Evolutionary conservation across 2,888 invertebrate species (phyloP).

Genomic region (Cheilosia urbana): DNA sequence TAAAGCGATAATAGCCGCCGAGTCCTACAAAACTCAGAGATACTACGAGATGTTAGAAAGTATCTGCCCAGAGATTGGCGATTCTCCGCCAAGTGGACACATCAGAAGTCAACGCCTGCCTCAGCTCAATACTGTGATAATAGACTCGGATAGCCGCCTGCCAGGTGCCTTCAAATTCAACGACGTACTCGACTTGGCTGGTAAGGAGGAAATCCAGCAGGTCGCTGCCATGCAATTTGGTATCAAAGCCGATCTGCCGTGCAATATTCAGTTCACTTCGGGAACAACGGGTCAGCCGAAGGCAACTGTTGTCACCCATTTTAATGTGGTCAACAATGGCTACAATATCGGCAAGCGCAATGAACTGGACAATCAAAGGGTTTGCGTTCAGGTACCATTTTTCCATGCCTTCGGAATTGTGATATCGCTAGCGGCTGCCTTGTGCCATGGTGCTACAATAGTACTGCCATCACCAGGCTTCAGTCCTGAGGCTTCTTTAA

Average conservation of each 20-base stretch:
- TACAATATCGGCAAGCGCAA: conserved; percentile 85
- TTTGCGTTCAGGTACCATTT: conserved; percentile 87
- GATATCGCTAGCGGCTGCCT: conserved; percentile 85
- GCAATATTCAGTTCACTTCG: conserved; percentile 91
- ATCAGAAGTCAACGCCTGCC: conserved; percentile 83
- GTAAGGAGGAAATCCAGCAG: conserved; percentile 70
- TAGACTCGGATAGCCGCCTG: conserved; percentile 84
- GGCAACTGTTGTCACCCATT: conserved; percentile 88
- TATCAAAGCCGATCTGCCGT: conserved; percentile 87
- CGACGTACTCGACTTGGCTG: conserved; percentile 80
- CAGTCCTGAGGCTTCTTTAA: conserved; percentile 86
- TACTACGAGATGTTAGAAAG: conserved; percentile 87
- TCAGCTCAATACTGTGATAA: conserved; percentile 85
- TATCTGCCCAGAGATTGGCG: conserved; percentile 85
- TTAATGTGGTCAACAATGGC: conserved; percentile 89
- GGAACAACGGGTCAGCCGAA: conserved; percentile 90
- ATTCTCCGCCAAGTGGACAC: conserved; percentile 82
- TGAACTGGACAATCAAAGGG: conserved; percentile 82
- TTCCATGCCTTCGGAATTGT: conserved; percentile 92
- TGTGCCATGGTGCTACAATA: conserved; percentile 86
- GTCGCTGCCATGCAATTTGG: conserved; percentile 82
- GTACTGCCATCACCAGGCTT: conserved; percentile 86
- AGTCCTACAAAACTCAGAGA: conserved; percentile 86
- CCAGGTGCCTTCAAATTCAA: conserved; percentile 83
- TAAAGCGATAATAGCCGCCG: conserved; percentile 87